A percentile compares a stretch with the other conserved stretches of the same genome.
Evolutionary conservation across 1,140 invertebrate species (phyloP).

Genomic region (Pseudachorutes palmiensis): DNA sequence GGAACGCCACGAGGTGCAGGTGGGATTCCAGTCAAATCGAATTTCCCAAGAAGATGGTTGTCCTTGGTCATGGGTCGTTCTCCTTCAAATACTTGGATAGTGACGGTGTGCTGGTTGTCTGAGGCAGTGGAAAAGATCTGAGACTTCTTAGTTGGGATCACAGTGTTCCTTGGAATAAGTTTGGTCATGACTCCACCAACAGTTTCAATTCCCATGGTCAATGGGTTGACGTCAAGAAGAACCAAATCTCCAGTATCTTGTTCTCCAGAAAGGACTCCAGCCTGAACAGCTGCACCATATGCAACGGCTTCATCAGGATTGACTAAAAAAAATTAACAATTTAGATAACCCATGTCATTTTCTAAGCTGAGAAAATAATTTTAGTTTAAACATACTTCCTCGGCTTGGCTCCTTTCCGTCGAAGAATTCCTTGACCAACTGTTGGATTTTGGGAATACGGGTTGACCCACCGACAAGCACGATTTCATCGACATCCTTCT

Average conservation of each 20-base stretch:
- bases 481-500: conserved; percentile 97
- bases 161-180: conserved; percentile 93
- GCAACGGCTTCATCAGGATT: conserved; percentile 98
- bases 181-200: conserved; percentile 99
- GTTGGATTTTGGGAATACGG: conserved; percentile 97
- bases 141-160: conserved; percentile 99
- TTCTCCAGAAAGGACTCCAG: conserved; percentile 61
- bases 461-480: conserved; percentile 98
- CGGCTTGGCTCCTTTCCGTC: conserved; percentile 94
- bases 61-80: conserved; percentile 99
- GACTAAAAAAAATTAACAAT: conserved; percentile 9
- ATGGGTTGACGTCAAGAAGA: conserved; percentile 92
- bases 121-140: conserved; percentile 99
- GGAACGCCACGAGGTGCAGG: conserved; percentile 94
- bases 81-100: conserved; percentile 95
- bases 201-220: conserved; percentile 98
- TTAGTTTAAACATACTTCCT: conserved; percentile 56
- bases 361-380: background rate
- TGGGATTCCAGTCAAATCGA: conserved; percentile 96
- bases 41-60: conserved; percentile 94
- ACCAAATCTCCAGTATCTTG: conserved; percentile 94
- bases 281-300: conserved; percentile 95
- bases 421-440: conserved; percentile 97
- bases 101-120: conserved; percentile 98
- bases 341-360: no score